phyloP scores from a whole-genome alignment of 2,888 invertebrate species.

The Pristionchus entomophagus region DNA sequence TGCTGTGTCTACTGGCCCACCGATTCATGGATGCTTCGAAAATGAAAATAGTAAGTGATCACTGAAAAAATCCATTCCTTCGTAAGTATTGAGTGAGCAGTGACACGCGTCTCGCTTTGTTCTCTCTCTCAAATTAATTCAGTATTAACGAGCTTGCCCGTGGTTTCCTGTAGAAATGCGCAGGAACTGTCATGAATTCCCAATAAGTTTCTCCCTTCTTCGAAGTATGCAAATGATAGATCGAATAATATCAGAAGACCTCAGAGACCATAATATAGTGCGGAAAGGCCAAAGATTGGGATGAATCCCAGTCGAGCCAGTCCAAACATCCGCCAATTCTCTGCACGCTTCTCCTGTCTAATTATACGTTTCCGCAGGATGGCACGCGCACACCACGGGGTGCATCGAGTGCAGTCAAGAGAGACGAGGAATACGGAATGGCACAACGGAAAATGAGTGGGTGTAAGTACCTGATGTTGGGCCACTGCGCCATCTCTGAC shows the following conservation, averaged over 20 bases:
- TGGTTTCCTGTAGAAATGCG: background rate
- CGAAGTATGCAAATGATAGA: background rate
- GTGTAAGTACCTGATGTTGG: slow-evolving; percentile 5
- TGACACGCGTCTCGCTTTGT: no score
- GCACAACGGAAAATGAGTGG: background rate
- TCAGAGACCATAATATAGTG: no score
- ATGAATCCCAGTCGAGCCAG: no score
- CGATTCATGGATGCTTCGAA: no score
- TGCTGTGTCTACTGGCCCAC: no score
- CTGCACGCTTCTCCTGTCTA: background rate
- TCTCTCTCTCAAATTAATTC: background rate
- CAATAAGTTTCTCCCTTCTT: background rate
- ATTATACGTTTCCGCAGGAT: background rate
- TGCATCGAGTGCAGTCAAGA: background rate
- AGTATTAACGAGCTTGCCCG: background rate
- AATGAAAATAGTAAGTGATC: no score
- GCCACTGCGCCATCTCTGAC: background rate
- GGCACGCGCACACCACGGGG: background rate
- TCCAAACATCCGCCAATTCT: no score
- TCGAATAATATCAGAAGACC: no score
- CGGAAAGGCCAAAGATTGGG: no score
- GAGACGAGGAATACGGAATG: background rate
- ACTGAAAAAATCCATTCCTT: no score
- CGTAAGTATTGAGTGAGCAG: no score
- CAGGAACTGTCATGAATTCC: background rate